Conservation (phyloP, 1,140 invertebrate genomes). For the Lamellibrachia luymesi region DNA sequence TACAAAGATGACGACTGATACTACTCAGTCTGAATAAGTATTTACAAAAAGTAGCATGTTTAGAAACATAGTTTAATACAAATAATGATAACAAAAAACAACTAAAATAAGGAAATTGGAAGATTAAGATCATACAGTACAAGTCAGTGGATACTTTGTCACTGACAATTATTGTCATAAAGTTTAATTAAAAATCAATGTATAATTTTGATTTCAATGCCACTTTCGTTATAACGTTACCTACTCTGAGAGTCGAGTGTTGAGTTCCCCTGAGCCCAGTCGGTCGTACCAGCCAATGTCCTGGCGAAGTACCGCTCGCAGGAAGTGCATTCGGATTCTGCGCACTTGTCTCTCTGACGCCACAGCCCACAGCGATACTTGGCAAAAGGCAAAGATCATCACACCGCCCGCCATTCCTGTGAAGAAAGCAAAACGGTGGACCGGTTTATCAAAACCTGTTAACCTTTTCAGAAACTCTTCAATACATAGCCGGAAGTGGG, state of each 20-base stretch:
- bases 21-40: no score
- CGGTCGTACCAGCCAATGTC: constrained; percentile 90
- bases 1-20: no score
- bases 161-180: no score
- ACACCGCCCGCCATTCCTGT: neutral
- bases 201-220: neutral
- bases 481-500: neutral
- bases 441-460: neutral
- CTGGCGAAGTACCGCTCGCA: constrained; percentile 76
- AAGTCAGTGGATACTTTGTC: no score
- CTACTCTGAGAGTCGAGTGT: constrained; percentile 66
- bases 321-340: constrained; percentile 45
- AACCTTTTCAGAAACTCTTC: neutral
- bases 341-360: neutral
- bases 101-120: no score
- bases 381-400: neutral
- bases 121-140: no score
- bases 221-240: constrained; percentile 34
- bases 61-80: no score
- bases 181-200: no score
- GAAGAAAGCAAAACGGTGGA: neutral
- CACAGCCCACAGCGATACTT: neutral
- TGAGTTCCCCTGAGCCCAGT: constrained; percentile 55
- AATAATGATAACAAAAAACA: no score
- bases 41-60: no score